Conservation (phyloP, 2,797 vertebrate species). For the Protonibea diacanthus region DNA sequence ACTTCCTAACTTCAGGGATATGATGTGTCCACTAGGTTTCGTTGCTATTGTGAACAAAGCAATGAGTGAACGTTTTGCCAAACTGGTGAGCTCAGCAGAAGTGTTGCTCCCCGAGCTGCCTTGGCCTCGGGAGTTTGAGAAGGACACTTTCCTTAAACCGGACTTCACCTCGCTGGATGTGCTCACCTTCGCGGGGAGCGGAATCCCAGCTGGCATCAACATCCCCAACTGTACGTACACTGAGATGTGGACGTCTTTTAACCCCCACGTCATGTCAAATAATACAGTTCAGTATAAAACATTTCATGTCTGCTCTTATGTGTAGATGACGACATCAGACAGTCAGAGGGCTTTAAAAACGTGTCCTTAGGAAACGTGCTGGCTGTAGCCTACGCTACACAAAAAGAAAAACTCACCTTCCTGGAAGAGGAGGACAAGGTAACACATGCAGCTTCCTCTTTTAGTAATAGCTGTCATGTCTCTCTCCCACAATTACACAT, state of each 20-base stretch:
- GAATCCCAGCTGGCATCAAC: constrained; percentile 95
- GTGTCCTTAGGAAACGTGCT: constrained; percentile 94
- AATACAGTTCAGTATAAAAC: not conserved
- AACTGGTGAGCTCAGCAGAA: constrained; percentile 90
- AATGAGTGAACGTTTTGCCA: constrained; percentile 92
- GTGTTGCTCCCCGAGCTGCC: constrained; percentile 90
- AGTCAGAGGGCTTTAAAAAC: constrained; percentile 94
- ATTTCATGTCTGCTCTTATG: constrained; percentile 18
- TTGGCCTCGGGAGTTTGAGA: constrained; percentile 92
- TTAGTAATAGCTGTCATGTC: not conserved
- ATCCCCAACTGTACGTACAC: constrained; percentile 92
- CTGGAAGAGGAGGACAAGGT: constrained; percentile 93
- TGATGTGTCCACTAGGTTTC: constrained; percentile 83
- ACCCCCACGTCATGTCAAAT: not conserved
- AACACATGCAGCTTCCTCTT: not conserved
- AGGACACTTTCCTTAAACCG: constrained; percentile 92
- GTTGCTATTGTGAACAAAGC: constrained; percentile 95
- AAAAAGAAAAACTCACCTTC: constrained; percentile 93
- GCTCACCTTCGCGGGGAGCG: constrained; percentile 93
- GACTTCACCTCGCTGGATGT: constrained; percentile 96
- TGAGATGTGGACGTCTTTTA: not conserved
- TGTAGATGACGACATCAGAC: constrained; percentile 93
- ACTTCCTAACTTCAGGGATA: not conserved
- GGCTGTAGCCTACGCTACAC: constrained; percentile 89
- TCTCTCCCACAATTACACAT: not conserved